Evolutionary conservation across 2,888 invertebrate genomes (phyloP), one percentile per base, ranked within the genome.

Genomic region (Drosophila monieri): DNA sequence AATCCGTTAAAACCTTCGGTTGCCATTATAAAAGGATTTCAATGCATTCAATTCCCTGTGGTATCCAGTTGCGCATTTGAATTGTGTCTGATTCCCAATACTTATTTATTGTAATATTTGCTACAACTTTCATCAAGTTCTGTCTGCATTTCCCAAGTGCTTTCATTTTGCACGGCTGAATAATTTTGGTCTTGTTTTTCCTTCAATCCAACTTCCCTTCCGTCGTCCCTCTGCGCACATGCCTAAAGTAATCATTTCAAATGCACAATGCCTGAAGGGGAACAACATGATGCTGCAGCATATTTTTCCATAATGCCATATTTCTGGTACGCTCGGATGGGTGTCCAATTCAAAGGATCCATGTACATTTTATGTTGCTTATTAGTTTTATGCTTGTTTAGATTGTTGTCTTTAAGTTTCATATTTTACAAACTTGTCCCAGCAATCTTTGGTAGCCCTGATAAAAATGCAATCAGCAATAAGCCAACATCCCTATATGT

Each of bases 221-320:
- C 35, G 2, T n/a, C n/a, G 44, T 44, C 44, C 52, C 15, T 21
- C 32, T 49, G 46, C 37, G 21, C 51, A 35, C 55, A 41, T 51
- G 55, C 51, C 52, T n/a, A 43, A 72, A 73, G 81, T 72, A 79
- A 79, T 79, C 85, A 81, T 79, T 64, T 54, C 72, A 76, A 81
- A 73, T 80, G 72, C 83, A 83, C 85, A 85, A 81, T 71, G 69
- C 72, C 27, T 62, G 9, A 21, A 23, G 56, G 49, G 48, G 35
- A 35, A 35, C 39, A 46, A 30, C 68, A 57, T 41, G 56, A 56
- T 35, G 44, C 18, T 57, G 69, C 67, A 68, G 41, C 70, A 74
- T 79, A 73, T 67, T 71, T 73, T 56, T 64, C 41, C 53, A 61
- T 72, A 72, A 55, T 70, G 47, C 30, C 23, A 41, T 57, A 43